These are phyloP conservation scores for Xestobium rufovillosum DNA, from an alignment of 2,888 invertebrate genomes.

Conservation along the genomic window DNA sequence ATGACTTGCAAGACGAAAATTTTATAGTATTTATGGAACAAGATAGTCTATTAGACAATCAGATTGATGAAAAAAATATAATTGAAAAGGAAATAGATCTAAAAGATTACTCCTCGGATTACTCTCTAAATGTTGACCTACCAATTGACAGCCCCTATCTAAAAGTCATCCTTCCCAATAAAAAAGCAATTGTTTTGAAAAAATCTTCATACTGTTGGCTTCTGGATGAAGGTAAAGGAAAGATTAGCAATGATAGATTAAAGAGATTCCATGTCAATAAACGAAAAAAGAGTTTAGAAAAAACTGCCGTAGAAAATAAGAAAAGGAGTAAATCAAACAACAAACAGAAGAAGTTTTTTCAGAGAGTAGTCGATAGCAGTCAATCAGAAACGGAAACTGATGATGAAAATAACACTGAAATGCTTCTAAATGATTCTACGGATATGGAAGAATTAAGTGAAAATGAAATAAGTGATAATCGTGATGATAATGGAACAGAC, in stretches of 20 bases:
- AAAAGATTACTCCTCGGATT: slow-evolving; percentile 7
- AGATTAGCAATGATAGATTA: slow-evolving; percentile 8
- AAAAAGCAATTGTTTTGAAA: slow-evolving; percentile 8
- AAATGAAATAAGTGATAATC: too few species aligned
- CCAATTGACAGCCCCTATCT: slow-evolving; percentile 7
- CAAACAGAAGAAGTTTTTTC: too few species aligned
- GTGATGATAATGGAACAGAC: too few species aligned
- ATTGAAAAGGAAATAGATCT: slow-evolving; percentile 3
- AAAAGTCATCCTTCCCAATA: slow-evolving; percentile 6
- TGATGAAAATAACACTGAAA: too few species aligned
- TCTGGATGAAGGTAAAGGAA: slow-evolving; percentile 10
- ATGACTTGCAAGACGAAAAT: slow-evolving; percentile 5
- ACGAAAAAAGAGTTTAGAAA: too few species aligned
- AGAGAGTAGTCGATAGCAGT: too few species aligned
- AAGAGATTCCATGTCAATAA: too few species aligned
- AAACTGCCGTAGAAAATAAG: too few species aligned
- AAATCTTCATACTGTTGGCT: slow-evolving; percentile 9
- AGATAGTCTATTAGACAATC: slow-evolving; percentile 5
- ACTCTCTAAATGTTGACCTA: slow-evolving; percentile 9
- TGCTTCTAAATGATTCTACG: too few species aligned
- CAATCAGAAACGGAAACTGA: too few species aligned
- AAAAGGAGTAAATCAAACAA: too few species aligned
- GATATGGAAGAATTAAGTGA: too few species aligned
- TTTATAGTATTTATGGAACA: slow-evolving; percentile 6
- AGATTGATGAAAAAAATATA: slow-evolving; percentile 2